Conservation (phyloP, 1,140 invertebrate genomes). For the Samia ricini region DNA sequence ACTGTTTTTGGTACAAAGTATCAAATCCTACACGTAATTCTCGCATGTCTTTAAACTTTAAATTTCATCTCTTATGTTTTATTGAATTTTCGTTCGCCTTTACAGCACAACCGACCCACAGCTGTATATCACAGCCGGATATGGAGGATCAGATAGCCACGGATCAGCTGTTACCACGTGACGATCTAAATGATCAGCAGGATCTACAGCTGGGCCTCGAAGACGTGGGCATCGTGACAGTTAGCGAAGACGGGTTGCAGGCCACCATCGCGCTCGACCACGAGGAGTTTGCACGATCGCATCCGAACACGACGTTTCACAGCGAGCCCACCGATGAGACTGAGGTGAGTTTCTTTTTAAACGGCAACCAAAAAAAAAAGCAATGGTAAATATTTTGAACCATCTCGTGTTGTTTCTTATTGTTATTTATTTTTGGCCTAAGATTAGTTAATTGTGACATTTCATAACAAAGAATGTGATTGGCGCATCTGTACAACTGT, state of each 20-base stretch:
- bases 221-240: slow-evolving; percentile 64
- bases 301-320: slow-evolving; percentile 75
- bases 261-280: slow-evolving; percentile 54
- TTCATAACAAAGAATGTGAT: neutral
- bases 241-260: slow-evolving; percentile 54
- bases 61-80: neutral
- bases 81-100: neutral
- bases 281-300: slow-evolving; percentile 69
- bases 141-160: slow-evolving; percentile 63
- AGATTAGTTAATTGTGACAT: too few relatives aligned
- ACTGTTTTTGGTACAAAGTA: too few relatives aligned
- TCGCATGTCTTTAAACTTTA: too few relatives aligned
- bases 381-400: too few relatives aligned
- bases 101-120: slow-evolving; percentile 54
- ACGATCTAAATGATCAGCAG: slow-evolving; percentile 33
- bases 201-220: slow-evolving; percentile 48
- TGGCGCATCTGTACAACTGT: too few relatives aligned
- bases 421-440: too few relatives aligned
- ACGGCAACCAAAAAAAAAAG: too few relatives aligned
- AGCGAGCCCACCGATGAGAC: slow-evolving; percentile 61
- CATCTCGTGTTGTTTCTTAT: neutral
- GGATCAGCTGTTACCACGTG: slow-evolving; percentile 47
- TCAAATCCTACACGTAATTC: too few relatives aligned
- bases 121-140: slow-evolving; percentile 50
- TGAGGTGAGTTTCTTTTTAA: slow-evolving; percentile 46